Evolutionary conservation across 2,888 invertebrate genomes (phyloP).

Genomic region (Caprella mutica): DNA sequence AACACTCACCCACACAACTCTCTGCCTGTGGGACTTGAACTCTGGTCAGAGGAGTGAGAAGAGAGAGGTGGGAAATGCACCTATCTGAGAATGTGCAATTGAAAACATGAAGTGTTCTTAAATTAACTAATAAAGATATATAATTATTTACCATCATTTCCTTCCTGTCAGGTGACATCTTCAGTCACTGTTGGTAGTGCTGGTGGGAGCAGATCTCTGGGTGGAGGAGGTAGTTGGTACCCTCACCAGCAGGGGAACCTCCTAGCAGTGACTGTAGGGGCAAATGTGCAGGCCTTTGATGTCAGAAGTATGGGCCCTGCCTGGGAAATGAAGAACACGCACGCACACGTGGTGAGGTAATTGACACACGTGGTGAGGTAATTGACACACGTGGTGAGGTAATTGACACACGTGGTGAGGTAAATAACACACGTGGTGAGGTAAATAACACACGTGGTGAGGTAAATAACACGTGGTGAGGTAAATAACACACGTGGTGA

Average conservation of each 20-base stretch:
- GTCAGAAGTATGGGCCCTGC: constrained; percentile 60
- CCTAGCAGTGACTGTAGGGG: constrained; percentile 76
- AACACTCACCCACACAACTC: constrained; percentile 1
- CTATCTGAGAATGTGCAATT: no score
- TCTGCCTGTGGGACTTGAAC: neutral
- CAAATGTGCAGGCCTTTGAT: constrained; percentile 76
- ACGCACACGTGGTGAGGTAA: no score
- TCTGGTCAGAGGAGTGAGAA: neutral
- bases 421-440: no score
- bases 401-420: no score
- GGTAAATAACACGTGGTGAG: neutral
- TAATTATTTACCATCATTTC: neutral
- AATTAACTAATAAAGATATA: neutral
- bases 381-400: no score
- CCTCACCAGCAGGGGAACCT: constrained; percentile 80
- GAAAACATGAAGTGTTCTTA: no score
- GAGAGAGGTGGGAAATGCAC: neutral
- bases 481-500: no score
- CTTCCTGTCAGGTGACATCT: no score
- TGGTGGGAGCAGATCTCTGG: no score
- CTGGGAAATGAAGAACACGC: constrained; percentile 76
- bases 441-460: no score
- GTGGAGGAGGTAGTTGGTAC: constrained; percentile 76
- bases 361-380: no score
- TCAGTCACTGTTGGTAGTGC: no score